These are phyloP conservation scores for Brenthis ino DNA, from an alignment of 2,888 invertebrate genomes.

Conservation along the genomic window DNA sequence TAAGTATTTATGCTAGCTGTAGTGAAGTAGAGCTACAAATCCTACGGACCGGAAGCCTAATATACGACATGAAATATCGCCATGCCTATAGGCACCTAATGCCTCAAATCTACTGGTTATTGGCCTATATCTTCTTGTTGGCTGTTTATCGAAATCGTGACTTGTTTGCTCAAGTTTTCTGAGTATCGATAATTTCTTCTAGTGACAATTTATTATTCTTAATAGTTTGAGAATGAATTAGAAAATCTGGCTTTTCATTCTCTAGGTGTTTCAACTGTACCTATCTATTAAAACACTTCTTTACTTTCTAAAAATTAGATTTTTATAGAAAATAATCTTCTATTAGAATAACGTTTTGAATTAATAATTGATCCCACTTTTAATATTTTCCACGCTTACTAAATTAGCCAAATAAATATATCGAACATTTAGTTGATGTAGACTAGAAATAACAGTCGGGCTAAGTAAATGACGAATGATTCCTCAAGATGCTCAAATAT, in stretches of 20 bases:
- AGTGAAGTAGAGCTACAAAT: slow-evolving; percentile 13
- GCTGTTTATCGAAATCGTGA: slow-evolving; percentile 71
- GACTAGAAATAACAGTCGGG: too few relatives aligned
- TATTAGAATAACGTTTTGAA: too few relatives aligned
- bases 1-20: background rate
- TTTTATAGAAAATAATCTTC: too few relatives aligned
- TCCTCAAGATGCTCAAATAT: too few relatives aligned
- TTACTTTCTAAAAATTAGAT: background rate
- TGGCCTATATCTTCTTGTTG: slow-evolving; percentile 57
- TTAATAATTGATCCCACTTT: too few relatives aligned
- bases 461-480: too few relatives aligned
- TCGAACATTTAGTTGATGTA: too few relatives aligned
- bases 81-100: slow-evolving; percentile 53
- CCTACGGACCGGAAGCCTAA: slow-evolving; percentile 15
- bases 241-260: background rate
- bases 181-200: slow-evolving; percentile 29
- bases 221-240: slow-evolving; percentile 28
- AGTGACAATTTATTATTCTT: slow-evolving; percentile 41
- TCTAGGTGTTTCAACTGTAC: slow-evolving; percentile 5
- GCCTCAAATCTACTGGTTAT: slow-evolving; percentile 55
- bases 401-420: too few relatives aligned
- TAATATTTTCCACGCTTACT: too few relatives aligned
- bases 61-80: slow-evolving; percentile 57
- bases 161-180: slow-evolving; percentile 53
- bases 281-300: background rate